These are phyloP conservation scores for Watsonalla binaria DNA, from an alignment of 2,888 invertebrate genomes.

Conservation along the genomic window DNA sequence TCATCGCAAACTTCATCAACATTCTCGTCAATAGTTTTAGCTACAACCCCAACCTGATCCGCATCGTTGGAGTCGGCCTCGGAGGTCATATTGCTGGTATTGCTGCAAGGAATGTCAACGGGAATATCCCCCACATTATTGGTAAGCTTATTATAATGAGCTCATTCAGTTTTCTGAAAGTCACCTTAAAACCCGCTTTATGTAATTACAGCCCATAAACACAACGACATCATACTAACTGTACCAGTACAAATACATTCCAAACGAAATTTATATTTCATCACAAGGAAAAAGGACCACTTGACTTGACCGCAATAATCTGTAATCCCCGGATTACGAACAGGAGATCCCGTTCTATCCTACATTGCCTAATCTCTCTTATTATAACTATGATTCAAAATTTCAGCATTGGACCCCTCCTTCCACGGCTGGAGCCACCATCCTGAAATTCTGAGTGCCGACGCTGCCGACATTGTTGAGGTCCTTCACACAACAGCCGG, in stretches of 20 bases:
- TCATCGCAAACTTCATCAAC: slow-evolving; percentile 59
- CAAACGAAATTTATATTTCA: too few relatives aligned
- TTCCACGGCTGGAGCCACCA: slow-evolving; percentile 62
- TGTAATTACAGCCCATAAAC: too few relatives aligned
- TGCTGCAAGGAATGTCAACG: slow-evolving; percentile 42
- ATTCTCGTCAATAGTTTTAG: slow-evolving; percentile 44
- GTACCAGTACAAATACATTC: too few relatives aligned
- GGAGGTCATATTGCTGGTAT: slow-evolving; percentile 70
- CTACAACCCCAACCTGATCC: slow-evolving; percentile 38
- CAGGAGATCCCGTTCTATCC: too few relatives aligned
- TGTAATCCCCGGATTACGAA: too few relatives aligned
- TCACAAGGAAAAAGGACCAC: too few relatives aligned
- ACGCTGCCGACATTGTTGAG: slow-evolving; percentile 57
- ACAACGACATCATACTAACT: too few relatives aligned
- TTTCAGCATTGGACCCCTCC: slow-evolving; percentile 65
- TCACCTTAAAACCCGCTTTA: too few relatives aligned
- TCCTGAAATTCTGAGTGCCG: slow-evolving; percentile 40
- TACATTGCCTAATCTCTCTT: too few relatives aligned
- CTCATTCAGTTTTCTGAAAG: not conserved
- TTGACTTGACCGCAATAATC: too few relatives aligned
- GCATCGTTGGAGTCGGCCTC: slow-evolving; percentile 58
- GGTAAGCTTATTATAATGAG: slow-evolving; percentile 33
- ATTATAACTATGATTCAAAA: not conserved
- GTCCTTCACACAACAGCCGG: slow-evolving; percentile 62
- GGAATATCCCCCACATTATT: slow-evolving; percentile 46